phyloP scores from a whole-genome alignment of 35 echinoderm and acorn worm genomes.

The Stichopus chloronotus region DNA sequence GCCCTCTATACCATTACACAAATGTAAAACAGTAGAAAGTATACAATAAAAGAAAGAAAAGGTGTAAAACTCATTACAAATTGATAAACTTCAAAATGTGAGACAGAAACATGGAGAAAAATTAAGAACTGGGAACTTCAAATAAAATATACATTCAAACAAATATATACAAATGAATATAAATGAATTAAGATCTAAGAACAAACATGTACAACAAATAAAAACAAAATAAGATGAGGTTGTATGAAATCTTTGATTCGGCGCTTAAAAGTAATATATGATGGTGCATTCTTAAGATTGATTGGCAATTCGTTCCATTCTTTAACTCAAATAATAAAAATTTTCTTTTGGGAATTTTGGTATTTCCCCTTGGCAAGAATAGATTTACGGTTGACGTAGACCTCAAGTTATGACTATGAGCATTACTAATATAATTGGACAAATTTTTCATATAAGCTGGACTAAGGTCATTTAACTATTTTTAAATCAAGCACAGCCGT shows the following conservation, averaged over 20 bases:
- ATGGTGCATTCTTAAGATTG: background rate
- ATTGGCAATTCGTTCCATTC: background rate
- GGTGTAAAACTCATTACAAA: background rate
- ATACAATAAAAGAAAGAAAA: background rate
- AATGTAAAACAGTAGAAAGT: background rate
- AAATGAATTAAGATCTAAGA: no score
- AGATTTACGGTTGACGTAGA: background rate
- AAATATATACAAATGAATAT: background rate
- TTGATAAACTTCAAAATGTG: background rate
- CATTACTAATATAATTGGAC: background rate
- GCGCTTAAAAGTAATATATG: background rate
- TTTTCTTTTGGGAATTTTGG: background rate
- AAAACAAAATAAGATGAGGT: no score
- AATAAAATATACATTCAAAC: background rate
- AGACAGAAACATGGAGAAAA: background rate
- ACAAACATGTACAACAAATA: no score
- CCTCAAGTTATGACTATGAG: background rate
- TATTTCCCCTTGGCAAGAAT: background rate
- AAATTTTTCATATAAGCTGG: background rate
- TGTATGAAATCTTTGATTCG: no score
- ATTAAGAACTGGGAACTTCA: background rate
- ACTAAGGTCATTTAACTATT: background rate
- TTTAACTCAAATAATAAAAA: background rate
- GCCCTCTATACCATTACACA: background rate
- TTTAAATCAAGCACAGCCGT: background rate